Evolutionary conservation across 1,140 invertebrate genomes (phyloP), one percentile per base, ranked within the genome.

Genomic region (Planococcus citri): DNA sequence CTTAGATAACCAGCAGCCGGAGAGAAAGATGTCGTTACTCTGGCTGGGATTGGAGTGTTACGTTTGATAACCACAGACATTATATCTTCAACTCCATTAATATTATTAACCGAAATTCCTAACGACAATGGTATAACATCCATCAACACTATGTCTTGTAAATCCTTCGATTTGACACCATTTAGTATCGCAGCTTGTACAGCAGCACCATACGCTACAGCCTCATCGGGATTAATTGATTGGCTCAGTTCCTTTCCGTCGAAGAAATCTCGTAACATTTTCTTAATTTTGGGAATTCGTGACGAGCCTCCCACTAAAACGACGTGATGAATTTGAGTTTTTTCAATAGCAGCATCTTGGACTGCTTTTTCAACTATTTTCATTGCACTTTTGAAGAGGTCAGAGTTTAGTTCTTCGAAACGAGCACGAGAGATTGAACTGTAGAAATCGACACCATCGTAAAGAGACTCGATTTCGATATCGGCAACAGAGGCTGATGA

Each of bases 1-100:
- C n/a, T n/a, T n/a, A 97, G 95, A 78, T 98, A 98, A 78, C 97
- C 95, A 0, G 93, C 90, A 77, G 95, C 96, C 0, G 95, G 97
- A 69, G 94, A 95, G 81, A 97, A 97, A 9, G 91, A 95, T 76
- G 97, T 94, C 0, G 92, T 94, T 76, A 95, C 92, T 79, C 95
- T 97, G 27, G 92, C 94, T 25, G 95, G 95, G 77, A 97, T 96
- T 75, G 92, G 95, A 9, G 93, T 95, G n/a, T n/a, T n/a, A n/a
- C n/a, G n/a, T n/a, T n/a, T n/a, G n/a, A n/a, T n/a, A n/a, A n/a
- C n/a, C n/a, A 83, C 97, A 60, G 94, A 85, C 81, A 97, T 95
- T 78, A 97, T 95, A 1, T 97, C 82, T 8, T 88, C 86, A 58
- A 93, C 97, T 95, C 97, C n/a, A n/a, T n/a, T n/a, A n/a, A n/a